Evolutionary conservation across 2,888 invertebrate species (phyloP).

Genomic region (Carpatolechia fugitivella): DNA sequence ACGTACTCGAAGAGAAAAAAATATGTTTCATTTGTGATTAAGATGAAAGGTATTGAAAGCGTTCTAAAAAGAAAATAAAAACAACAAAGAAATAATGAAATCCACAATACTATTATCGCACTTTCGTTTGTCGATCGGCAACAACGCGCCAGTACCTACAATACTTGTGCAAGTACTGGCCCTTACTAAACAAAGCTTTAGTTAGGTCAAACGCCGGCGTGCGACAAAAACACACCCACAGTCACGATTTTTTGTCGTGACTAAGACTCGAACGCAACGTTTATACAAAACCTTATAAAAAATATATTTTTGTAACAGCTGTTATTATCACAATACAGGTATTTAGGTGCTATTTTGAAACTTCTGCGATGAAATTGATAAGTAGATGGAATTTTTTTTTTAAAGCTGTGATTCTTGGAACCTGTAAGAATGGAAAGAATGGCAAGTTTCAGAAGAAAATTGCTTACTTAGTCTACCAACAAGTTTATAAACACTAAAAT

Average conservation of each 20-base stretch:
- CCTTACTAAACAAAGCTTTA: constrained; percentile 30
- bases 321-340: neutral
- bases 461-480: too few relatives aligned
- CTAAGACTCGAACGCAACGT: constrained; percentile 31
- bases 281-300: constrained; percentile 16
- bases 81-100: too few relatives aligned
- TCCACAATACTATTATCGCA: too few relatives aligned
- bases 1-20: too few relatives aligned
- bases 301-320: neutral
- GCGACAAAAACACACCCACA: constrained; percentile 45
- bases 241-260: constrained; percentile 62
- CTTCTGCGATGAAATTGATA: neutral
- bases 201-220: constrained; percentile 38
- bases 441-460: too few relatives aligned
- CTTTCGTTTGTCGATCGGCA: neutral
- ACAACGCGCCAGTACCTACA: constrained; percentile 14
- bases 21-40: too few relatives aligned
- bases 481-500: too few relatives aligned
- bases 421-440: too few relatives aligned
- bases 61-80: too few relatives aligned
- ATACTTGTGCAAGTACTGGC: constrained; percentile 15
- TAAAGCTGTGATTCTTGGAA: too few relatives aligned
- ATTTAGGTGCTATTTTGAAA: neutral
- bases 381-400: neutral
- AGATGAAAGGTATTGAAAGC: neutral